Evolutionary conservation across 2,888 invertebrate genomes (phyloP).

Genomic region (Cremastinae sp.): DNA sequence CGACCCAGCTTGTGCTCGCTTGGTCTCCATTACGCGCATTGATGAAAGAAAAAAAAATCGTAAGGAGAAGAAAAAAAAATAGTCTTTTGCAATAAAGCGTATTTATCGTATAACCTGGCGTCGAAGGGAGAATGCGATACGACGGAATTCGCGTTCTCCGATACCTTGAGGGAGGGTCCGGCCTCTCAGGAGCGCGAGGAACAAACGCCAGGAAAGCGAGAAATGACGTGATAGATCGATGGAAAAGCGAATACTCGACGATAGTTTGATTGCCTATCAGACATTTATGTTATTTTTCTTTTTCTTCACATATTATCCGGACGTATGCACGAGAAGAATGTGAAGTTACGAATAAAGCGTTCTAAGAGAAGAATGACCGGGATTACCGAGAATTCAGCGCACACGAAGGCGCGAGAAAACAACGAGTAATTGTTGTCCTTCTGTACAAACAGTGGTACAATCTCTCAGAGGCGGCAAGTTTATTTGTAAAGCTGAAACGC

Average conservation of each 20-base stretch:
- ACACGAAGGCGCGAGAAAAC: slow-evolving; percentile 54
- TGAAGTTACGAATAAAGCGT: slow-evolving; percentile 47
- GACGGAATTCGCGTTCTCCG: slow-evolving; percentile 59
- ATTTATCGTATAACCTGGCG: slow-evolving; percentile 9
- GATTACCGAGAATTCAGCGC: slow-evolving; percentile 41
- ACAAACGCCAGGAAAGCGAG: slow-evolving; percentile 30
- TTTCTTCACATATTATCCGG: background rate
- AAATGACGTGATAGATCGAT: slow-evolving; percentile 59
- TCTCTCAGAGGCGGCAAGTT: slow-evolving; percentile 36
- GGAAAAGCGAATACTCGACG: slow-evolving; percentile 26
- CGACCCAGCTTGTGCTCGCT: slow-evolving; percentile 50
- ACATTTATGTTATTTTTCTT: slow-evolving; percentile 15
- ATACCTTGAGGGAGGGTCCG: slow-evolving; percentile 56
- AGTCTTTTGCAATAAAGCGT: slow-evolving; percentile 42
- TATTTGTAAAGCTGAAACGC: slow-evolving; percentile 40
- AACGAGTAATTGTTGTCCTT: slow-evolving; percentile 52
- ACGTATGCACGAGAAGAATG: background rate
- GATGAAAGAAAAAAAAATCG: slow-evolving; percentile 9
- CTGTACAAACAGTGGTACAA: slow-evolving; percentile 9
- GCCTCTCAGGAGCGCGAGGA: slow-evolving; percentile 60
- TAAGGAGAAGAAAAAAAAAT: too few relatives aligned
- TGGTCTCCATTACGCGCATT: slow-evolving; percentile 22
- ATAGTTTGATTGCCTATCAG: slow-evolving; percentile 45
- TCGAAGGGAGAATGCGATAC: slow-evolving; percentile 34
- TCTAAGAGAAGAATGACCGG: slow-evolving; percentile 29